Evolutionary conservation across 1,140 invertebrate genomes (phyloP), one percentile per base, ranked within the genome.

Genomic region (Batillaria attramentaria): DNA sequence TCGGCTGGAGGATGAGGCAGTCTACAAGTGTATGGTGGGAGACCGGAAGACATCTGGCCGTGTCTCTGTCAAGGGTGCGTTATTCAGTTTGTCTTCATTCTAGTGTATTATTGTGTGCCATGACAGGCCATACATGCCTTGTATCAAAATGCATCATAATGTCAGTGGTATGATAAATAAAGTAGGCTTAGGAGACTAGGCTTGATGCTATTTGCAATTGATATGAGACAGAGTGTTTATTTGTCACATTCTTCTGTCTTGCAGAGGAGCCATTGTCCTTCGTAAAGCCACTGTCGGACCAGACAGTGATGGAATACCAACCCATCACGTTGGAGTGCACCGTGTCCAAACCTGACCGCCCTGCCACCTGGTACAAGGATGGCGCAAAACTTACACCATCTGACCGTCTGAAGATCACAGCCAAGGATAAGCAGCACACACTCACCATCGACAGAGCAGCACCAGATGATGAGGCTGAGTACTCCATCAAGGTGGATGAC

Each of bases 401-500:
- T 68, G 94, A 96, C 84, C 99, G 98, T 96, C 90, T 97, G 84
- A 95, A 93, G 87, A 98, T 99, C 89, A 96, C 96, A 35, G 92
- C 96, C 10, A 97, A 99, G 91, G 78, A 94, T 93, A 75, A 92
- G 90, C 80, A 93, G 94, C 81, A 92, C 90, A 80, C 94, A 83
- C 93, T 99, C 4, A 94, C 96, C 95, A n/a, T 93, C 94, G 5
- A 97, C 96, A 89, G 94, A 93, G 80, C 92, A 97, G 78, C 77
- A 28, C n/a, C 81, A 1, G 81, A 87, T 35, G 87, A 89, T 65
- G 73, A 85, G 41, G 86, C 82, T 16, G 84, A 87, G 62, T 88
- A 88, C 77, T 80, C 81, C 33, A 80, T 87, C 62, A 86, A 85
- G 72, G 72, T 89, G 54, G 87, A 81, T 43, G 85, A 85, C 66